Percentiles rank a stretch among this genome's conserved stretches.
phyloP scores from a whole-genome alignment of 2,888 invertebrate species.

The Polydrusus pterygomalis region DNA sequence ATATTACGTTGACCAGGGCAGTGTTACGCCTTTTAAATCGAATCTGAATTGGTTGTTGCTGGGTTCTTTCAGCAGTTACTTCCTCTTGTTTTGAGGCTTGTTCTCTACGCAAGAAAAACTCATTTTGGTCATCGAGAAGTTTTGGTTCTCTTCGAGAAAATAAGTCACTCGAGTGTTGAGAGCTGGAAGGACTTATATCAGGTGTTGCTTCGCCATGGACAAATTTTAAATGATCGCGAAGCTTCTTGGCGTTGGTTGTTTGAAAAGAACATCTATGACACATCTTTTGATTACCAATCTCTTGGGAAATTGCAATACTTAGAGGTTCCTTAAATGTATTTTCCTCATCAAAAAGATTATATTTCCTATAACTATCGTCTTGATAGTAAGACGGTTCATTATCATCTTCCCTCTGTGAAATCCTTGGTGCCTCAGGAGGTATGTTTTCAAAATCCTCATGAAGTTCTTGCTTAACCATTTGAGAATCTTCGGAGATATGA shows the following conservation, averaged over 20 bases:
- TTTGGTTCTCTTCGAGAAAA: constrained; percentile 48
- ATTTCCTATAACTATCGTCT: constrained; percentile 26
- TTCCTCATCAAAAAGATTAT: constrained; percentile 29
- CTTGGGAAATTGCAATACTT: neutral
- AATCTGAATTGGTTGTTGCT: constrained; percentile 1
- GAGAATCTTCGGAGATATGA: constrained; percentile 22
- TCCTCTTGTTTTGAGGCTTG: neutral
- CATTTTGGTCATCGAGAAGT: constrained; percentile 17
- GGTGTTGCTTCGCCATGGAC: constrained; percentile 47
- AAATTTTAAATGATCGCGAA: constrained; percentile 53
- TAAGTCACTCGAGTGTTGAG: constrained; percentile 26
- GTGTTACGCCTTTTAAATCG: constrained; percentile 49
- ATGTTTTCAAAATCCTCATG: constrained; percentile 2
- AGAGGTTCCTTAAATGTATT: constrained; percentile 35
- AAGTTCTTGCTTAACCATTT: constrained; percentile 8
- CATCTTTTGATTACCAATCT: constrained; percentile 33
- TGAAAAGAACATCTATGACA: constrained; percentile 53
- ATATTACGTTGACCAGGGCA: constrained; percentile 40
- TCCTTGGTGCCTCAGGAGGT: constrained; percentile 23
- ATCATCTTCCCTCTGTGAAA: neutral
- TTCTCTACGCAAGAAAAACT: constrained; percentile 46
- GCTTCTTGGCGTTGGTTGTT: constrained; percentile 49
- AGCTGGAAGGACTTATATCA: neutral
- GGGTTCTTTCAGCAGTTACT: neutral
- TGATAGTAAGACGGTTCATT: constrained; percentile 12